Evolutionary conservation across 2,888 invertebrate species (phyloP), one percentile per base, ranked within the genome.

Genomic region (Axea sp.): DNA sequence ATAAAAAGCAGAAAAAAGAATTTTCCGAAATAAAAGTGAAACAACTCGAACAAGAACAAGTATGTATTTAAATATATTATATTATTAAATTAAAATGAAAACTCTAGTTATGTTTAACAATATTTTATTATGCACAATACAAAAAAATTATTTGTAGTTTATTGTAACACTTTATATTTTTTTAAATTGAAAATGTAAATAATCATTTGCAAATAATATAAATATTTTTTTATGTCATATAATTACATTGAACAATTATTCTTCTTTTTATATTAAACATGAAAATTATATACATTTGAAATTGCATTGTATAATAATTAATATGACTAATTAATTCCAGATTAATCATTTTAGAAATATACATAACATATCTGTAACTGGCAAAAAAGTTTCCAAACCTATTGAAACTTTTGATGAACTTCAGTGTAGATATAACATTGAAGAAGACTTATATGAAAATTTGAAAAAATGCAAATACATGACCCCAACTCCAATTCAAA

Each of bases 401-500:
- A 88, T 95, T 1, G 89, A 89, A 68, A 89, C 90, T 28, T 97
- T 98, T 87, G 87, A 90, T 0, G 91, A 94, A 49, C 88, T 97
- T 4, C 81, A 87, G 1, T 78, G 84, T 0, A 82, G 87, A 4
- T 93, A 92, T 81, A 88, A 89, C 22, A 88, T 96, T 2, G 88
- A 90, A 0, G 83, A 88, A 2, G 89, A 89, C 9, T 84, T 97
- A 0, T 87, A 95, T 5, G 88, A 92, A 17, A 96, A 95, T 76
- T 88, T 97, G 3, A 88, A 85, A 14, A 89, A 90, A 57, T 92
- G 92, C 80, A 94, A 94, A 0, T 96, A 95, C 81, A 84, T 88
- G 0, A 90, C 91, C 53, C 97, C 97, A 0, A 97, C 97, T 0
- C 93, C 96, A 0, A 93, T 98, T 80, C 97, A 98, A 88, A 93